A percentile compares a stretch with the other conserved stretches of the same genome.
These are phyloP conservation scores for Cybosia mesomella DNA, from an alignment of 2,888 invertebrate genomes.

Conservation along the genomic window DNA sequence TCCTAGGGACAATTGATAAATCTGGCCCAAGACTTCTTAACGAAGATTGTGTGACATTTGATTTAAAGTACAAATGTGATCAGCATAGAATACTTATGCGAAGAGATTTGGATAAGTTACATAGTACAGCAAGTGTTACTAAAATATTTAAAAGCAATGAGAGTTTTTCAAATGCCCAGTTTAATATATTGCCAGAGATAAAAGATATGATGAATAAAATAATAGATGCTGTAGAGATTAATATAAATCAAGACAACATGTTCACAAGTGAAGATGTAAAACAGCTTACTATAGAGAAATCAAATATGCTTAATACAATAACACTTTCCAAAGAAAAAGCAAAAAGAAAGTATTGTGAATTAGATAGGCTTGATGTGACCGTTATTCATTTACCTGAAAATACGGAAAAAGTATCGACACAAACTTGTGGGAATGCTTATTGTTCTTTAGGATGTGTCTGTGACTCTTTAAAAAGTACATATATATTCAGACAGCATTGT, in stretches of 20 bases:
- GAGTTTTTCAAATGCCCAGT: slow-evolving; percentile 4
- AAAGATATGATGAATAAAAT: slow-evolving; percentile 83
- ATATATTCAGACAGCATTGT: slow-evolving; percentile 87
- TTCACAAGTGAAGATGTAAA: slow-evolving; percentile 68
- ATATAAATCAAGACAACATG: slow-evolving; percentile 85
- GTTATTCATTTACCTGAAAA: slow-evolving; percentile 85
- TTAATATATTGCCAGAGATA: slow-evolving; percentile 57
- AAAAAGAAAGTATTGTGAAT: slow-evolving; percentile 80
- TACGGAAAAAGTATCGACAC: slow-evolving; percentile 30
- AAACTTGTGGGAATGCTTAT: slow-evolving; percentile 81
- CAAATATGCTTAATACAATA: slow-evolving; percentile 37
- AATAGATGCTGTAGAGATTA: slow-evolving; percentile 88
- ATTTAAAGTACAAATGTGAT: slow-evolving; percentile 86
- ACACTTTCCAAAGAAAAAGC: slow-evolving; percentile 65
- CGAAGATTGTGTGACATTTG: slow-evolving; percentile 79
- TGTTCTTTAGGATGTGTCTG: slow-evolving; percentile 91
- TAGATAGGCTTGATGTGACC: slow-evolving; percentile 89
- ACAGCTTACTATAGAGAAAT: slow-evolving; percentile 57
- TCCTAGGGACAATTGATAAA: slow-evolving; percentile 69
- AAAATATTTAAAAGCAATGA: neutral
- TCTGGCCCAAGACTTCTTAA: slow-evolving; percentile 55
- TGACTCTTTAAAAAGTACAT: slow-evolving; percentile 82
- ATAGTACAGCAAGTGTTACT: slow-evolving; percentile 16
- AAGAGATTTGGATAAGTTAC: slow-evolving; percentile 51
- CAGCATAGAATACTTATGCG: slow-evolving; percentile 86